Evolutionary conservation across 1,140 invertebrate species (phyloP).

Genomic region (Onthophagus taurus): DNA sequence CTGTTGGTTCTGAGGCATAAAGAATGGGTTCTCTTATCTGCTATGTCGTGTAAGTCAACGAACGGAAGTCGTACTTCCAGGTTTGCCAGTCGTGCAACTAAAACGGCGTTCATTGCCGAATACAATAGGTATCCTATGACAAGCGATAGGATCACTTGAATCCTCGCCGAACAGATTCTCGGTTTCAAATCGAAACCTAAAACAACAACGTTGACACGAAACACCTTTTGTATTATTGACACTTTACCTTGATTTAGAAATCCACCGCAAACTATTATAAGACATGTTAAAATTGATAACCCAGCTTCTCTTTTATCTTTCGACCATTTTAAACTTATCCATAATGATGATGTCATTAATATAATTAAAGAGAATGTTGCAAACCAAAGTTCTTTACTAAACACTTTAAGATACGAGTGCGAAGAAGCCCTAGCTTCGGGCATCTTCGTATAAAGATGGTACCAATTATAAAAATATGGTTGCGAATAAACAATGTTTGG

Average conservation of each 20-base stretch:
- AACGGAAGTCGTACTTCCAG: conserved; percentile 23
- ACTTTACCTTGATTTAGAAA: conserved; percentile 31
- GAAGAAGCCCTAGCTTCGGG: conserved; percentile 21
- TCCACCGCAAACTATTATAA: conserved; percentile 24
- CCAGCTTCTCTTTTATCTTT: conserved; percentile 15
- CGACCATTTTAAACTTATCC: conserved; percentile 20
- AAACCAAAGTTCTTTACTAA: conserved; percentile 22
- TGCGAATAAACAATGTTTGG: conserved; percentile 25
- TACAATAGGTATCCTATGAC: conserved; percentile 27
- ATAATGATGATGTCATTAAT: conserved; percentile 20
- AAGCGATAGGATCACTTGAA: conserved; percentile 23
- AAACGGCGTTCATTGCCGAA: conserved; percentile 27
- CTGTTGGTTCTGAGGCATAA: conserved; percentile 29
- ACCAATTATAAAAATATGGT: conserved; percentile 33
- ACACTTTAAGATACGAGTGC: conserved; percentile 22
- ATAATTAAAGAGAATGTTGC: conserved; percentile 18
- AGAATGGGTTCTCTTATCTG: conserved; percentile 18
- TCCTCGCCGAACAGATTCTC: conserved; percentile 22
- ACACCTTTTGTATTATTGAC: neutral
- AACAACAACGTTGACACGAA: conserved; percentile 11
- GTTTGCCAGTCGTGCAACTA: conserved; percentile 28
- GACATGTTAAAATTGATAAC: conserved; percentile 26
- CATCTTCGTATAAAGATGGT: conserved; percentile 26
- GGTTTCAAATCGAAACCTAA: conserved; percentile 26
- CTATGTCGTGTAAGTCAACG: conserved; percentile 21